Conservation (phyloP, 2,113 vertebrate genomes). For the Tonatia bakeri region DNA sequence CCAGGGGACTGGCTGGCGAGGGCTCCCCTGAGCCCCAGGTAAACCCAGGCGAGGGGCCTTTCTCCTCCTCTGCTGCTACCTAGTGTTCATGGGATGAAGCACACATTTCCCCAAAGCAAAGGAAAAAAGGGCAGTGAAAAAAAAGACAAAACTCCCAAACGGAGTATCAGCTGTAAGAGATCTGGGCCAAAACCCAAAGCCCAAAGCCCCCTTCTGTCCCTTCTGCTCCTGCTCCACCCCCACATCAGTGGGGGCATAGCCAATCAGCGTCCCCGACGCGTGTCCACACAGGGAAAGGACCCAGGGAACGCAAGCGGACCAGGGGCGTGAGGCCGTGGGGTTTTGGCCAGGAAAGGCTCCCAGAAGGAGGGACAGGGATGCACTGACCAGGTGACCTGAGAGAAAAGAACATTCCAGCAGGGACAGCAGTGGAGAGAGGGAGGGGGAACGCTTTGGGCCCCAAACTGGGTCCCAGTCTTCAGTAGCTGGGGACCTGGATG, state of each 20-base stretch:
- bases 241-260: fast-evolving
- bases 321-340: fast-evolving
- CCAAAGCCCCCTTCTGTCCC: fast-evolving
- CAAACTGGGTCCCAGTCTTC: neutral
- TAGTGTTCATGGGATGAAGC: neutral
- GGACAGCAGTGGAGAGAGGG: neutral
- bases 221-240: fast-evolving
- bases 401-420: neutral
- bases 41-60: neutral
- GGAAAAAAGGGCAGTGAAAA: neutral
- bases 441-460: too few species aligned
- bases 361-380: neutral
- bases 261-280: fast-evolving
- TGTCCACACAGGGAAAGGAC: fast-evolving
- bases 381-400: neutral
- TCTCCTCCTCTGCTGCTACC: neutral
- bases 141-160: fast-evolving
- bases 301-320: fast-evolving
- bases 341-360: neutral
- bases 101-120: neutral
- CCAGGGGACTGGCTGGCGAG: neutral
- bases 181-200: neutral
- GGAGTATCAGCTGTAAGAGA: neutral
- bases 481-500: neutral
- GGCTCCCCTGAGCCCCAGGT: neutral